Evolutionary conservation across 1,140 invertebrate genomes (phyloP), one percentile per base, ranked within the genome.

Genomic region (Scaptomyza montana): DNA sequence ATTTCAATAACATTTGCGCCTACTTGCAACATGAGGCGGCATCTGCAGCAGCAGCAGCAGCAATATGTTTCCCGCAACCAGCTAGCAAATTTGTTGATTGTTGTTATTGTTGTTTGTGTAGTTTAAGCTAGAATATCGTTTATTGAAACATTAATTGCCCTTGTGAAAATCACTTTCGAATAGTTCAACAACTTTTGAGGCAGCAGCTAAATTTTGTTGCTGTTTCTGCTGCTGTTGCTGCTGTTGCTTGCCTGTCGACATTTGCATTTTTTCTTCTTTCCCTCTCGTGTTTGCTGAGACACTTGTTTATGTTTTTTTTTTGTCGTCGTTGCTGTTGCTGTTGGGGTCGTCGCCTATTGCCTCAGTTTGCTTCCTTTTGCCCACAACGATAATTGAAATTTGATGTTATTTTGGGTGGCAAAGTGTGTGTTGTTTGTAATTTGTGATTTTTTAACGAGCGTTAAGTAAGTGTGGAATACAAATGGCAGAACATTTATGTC

Each of bases 111-210:
- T 53, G 60, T 30, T 63, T 19, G 19, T 54, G 50, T 19, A 21
- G 21, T 56, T 2, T 43, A 5, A 61, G 71, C 76, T 67, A 71
- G 84, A 84, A 87, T 84, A 87, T 74, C 82, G 84, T 87, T 89
- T 87, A 87, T 87, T 87, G 82, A 89, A 89, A 87, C 84, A 87
- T 87, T 89, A 84, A 87, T 87, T 89, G 82, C 76, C 73, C 84
- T 89, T 89, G 84, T 89, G 84, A 89, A 84, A 89, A 84, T 82
- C 79, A 74, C 54, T 77, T 76, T 71, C 67, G 43, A 46, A 68
- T 61, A 57, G 53, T 67, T 78, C 53, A 69, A 74, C 66, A 74
- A 53, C 65, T 51, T 57, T 63, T 55, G 50, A 45, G 21, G 28
- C 59, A 25, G 21, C 21, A 25, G 28, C 59, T 45, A 45, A 25